Evolutionary conservation across 2,113 vertebrate genomes (phyloP).

Genomic region (Chunga burmeisteri): DNA sequence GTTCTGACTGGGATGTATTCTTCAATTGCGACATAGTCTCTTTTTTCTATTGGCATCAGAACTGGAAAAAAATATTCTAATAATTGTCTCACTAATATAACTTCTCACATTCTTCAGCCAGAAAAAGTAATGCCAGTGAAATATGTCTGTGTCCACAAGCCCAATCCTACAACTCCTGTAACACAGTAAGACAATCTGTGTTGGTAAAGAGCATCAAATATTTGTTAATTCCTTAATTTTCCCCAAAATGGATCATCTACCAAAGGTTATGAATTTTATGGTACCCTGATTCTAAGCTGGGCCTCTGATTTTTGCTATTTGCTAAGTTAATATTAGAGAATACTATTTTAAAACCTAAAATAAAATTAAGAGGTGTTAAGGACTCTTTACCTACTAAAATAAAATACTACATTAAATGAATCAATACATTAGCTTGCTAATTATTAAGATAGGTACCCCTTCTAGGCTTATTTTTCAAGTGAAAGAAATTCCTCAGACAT

Average conservation of each 20-base stretch:
- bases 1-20: not conserved
- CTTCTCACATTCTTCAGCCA: conserved; percentile 34
- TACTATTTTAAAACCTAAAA: not conserved
- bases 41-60: not conserved
- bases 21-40: not conserved
- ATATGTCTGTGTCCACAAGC: not conserved
- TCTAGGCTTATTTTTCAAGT: not conserved
- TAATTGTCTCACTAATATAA: not conserved
- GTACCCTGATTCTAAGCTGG: not conserved
- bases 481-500: conserved; percentile 1
- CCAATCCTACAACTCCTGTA: not conserved
- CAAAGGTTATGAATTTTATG: not conserved
- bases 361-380: not conserved
- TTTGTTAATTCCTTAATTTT: not conserved
- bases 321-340: not conserved
- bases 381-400: not conserved
- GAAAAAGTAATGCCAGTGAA: conserved; percentile 19
- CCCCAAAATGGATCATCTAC: not conserved
- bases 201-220: conserved; percentile 16
- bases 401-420: not conserved
- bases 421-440: not conserved
- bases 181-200: conserved; percentile 24
- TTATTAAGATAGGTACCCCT: not conserved
- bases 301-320: not conserved
- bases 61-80: not conserved